A percentile compares a stretch with the other conserved stretches of the same genome.
Conservation (phyloP, 1,140 invertebrate genomes). For the Lasioglossum albipes region DNA sequence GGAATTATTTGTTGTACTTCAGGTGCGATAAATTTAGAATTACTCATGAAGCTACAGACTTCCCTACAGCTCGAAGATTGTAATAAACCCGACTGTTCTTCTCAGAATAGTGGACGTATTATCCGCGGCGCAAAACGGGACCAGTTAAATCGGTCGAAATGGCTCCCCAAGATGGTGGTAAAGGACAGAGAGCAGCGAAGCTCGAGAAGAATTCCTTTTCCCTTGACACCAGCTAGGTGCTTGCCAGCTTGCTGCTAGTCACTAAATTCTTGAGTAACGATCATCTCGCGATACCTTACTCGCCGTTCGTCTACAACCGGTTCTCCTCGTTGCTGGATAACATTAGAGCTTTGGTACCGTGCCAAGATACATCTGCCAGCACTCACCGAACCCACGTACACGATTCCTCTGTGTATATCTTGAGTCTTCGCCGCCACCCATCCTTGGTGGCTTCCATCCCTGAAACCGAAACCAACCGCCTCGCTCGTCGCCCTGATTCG, state of each 20-base stretch:
- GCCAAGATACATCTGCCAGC: slow-evolving; percentile 72
- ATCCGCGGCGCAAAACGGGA: not conserved
- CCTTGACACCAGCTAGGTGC: slow-evolving; percentile 6
- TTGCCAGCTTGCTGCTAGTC: slow-evolving; percentile 32
- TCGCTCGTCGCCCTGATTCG: not conserved
- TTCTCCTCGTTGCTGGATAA: slow-evolving; percentile 68
- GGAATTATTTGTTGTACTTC: no score
- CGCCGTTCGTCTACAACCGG: slow-evolving; percentile 37
- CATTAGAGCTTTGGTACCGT: slow-evolving; percentile 71
- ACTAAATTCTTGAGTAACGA: slow-evolving; percentile 67
- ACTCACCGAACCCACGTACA: slow-evolving; percentile 36
- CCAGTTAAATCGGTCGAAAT: slow-evolving; percentile 11
- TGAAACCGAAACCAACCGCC: slow-evolving; percentile 1
- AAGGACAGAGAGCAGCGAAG: not conserved
- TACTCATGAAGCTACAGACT: no score
- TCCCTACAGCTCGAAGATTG: no score
- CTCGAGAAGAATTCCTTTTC: slow-evolving; percentile 12
- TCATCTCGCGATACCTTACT: slow-evolving; percentile 67
- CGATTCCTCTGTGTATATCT: not conserved
- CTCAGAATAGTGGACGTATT: not conserved
- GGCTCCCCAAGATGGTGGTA: not conserved
- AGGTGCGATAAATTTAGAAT: no score
- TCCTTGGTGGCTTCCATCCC: not conserved
- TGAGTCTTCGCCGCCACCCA: not conserved
- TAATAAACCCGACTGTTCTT: not conserved